phyloP scores from a whole-genome alignment of 1,140 invertebrate species.

The Doryteuthis pealeii region DNA sequence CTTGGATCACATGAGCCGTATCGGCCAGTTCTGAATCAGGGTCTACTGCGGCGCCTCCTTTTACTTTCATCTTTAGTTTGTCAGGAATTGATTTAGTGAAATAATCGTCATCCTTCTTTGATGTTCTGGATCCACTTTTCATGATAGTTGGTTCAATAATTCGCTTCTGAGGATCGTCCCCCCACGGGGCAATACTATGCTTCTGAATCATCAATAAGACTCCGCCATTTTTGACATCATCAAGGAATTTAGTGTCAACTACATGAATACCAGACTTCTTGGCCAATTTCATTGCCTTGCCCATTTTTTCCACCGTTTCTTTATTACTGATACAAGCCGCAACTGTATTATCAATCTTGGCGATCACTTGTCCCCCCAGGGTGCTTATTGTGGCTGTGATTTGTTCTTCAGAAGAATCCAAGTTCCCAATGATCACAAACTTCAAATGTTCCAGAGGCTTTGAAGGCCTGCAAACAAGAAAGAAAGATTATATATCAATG shows the following conservation, averaged over 20 bases:
- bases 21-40: conserved; percentile 80
- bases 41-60: conserved; percentile 83
- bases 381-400: conserved; percentile 72
- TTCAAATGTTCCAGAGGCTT: conserved; percentile 75
- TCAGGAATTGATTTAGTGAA: conserved; percentile 57
- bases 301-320: conserved; percentile 73
- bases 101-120: conserved; percentile 11
- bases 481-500: not conserved
- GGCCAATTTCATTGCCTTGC: conserved; percentile 69
- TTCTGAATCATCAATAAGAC: conserved; percentile 66
- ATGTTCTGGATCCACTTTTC: not conserved
- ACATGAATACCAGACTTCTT: conserved; percentile 76
- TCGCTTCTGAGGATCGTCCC: conserved; percentile 65
- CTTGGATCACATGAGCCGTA: conserved; percentile 76
- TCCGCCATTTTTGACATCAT: conserved; percentile 56
- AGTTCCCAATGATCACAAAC: conserved; percentile 74
- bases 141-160: conserved; percentile 20
- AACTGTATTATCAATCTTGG: conserved; percentile 69
- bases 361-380: conserved; percentile 75
- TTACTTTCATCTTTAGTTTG: conserved; percentile 70
- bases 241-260: conserved; percentile 75
- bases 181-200: conserved; percentile 79
- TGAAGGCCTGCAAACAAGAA: conserved; percentile 9
- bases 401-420: conserved; percentile 64
- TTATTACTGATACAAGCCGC: conserved; percentile 75